phyloP scores from a whole-genome alignment of 2,797 vertebrate genomes.

The Alauda arvensis region DNA sequence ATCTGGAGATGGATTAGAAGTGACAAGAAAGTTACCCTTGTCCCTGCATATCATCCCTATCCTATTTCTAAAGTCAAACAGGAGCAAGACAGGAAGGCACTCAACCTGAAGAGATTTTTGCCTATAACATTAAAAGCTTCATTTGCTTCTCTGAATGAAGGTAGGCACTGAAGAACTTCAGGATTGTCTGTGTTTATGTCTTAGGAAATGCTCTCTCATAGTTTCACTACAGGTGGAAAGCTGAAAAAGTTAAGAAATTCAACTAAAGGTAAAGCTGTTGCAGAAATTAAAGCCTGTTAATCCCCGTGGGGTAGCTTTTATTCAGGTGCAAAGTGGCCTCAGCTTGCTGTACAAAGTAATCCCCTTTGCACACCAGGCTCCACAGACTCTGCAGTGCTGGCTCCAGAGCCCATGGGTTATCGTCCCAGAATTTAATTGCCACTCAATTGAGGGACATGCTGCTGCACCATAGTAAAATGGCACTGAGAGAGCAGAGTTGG shows the following conservation, averaged over 20 bases:
- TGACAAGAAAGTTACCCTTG: not conserved
- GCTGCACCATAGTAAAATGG: not conserved
- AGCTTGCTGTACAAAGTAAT: not conserved
- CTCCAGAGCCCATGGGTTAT: not conserved
- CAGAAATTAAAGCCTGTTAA: constrained; percentile 26
- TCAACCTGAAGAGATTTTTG: not conserved
- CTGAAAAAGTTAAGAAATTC: not conserved
- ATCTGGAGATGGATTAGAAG: not conserved
- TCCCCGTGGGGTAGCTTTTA: not conserved
- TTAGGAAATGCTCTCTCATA: not conserved
- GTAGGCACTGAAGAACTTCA: not conserved
- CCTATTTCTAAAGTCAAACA: not conserved
- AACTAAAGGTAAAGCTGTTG: not conserved
- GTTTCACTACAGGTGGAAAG: not conserved
- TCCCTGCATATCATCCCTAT: not conserved
- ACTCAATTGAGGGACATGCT: not conserved
- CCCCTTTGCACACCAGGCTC: not conserved
- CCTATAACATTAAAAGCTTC: not conserved
- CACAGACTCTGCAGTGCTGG: not conserved
- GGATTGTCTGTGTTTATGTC: not conserved
- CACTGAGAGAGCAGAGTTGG: not conserved
- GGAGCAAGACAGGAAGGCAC: not conserved
- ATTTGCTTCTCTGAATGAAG: not conserved
- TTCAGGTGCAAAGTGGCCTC: not conserved
- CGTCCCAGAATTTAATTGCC: not conserved